Evolutionary conservation across 2,888 invertebrate species (phyloP).

Genomic region (Caenorhabditis plicata): DNA sequence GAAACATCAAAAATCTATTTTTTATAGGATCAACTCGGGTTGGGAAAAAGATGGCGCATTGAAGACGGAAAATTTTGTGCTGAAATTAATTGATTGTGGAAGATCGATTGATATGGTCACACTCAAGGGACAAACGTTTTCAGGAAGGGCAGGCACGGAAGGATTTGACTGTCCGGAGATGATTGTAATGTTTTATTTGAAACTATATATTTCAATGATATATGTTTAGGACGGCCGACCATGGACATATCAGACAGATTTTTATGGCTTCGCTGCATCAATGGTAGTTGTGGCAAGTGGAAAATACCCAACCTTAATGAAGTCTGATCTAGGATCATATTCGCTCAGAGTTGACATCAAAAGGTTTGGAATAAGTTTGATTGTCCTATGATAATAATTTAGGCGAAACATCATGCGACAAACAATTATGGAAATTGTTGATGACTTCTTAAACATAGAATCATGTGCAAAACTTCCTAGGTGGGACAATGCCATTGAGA

Average conservation of each 20-base stretch:
- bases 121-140: slow-evolving; percentile 70
- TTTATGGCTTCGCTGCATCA: slow-evolving; percentile 84
- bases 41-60: slow-evolving; percentile 26
- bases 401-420: slow-evolving; percentile 67
- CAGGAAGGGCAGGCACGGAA: slow-evolving; percentile 71
- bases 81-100: neutral
- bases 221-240: slow-evolving; percentile 80
- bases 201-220: no score
- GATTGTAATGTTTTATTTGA: no score
- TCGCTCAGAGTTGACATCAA: slow-evolving; percentile 43
- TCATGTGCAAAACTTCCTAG: slow-evolving; percentile 79
- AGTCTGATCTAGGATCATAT: slow-evolving; percentile 33
- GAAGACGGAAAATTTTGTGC: slow-evolving; percentile 2
- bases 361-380: slow-evolving; percentile 40
- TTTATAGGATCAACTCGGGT: slow-evolving; percentile 26
- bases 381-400: no score
- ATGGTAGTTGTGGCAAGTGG: slow-evolving; percentile 84
- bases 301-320: slow-evolving; percentile 76
- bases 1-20: neutral
- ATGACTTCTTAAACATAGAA: slow-evolving; percentile 79
- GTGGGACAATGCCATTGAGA: slow-evolving; percentile 66
- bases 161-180: slow-evolving; percentile 76
- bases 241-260: slow-evolving; percentile 82
- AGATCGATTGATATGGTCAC: slow-evolving; percentile 80
- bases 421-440: slow-evolving; percentile 80